Evolutionary conservation across 2,797 vertebrate genomes (phyloP), one percentile per base, ranked within the genome.

Genomic region (Sebastes diaconus): DNA sequence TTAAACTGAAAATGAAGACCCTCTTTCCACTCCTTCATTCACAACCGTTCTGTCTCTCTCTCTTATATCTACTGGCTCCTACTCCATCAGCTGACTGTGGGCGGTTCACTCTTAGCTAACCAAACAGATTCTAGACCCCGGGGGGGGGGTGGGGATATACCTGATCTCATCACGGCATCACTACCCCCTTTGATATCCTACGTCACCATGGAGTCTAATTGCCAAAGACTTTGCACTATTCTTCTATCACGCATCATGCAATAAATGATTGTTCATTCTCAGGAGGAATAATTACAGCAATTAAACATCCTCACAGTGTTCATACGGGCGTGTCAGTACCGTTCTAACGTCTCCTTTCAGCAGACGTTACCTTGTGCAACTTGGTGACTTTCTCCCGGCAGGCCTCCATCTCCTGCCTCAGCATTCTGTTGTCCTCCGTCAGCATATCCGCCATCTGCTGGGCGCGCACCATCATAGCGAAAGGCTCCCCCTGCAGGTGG

Each of bases 391-490:
- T 99, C 86, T 99, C 98, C 0, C 97, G 97, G 85, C 96, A 99
- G 29, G 94, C 95, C 79, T 99, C 98, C 91, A 98, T 96, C 89
- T 99, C 98, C 91, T 99, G 97, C 6, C 97, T 95, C 2, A 99
- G 92, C 80, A 97, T 95, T 8, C 96, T 87, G 92, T 99, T 99
- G 90, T 99, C 98, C 66, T 99, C 97, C 0, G 97, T 97, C 75
- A 99, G 93, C 89, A 97, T 95, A 83, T 99, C 97, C 75, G 98
- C 97, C 97, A 98, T 98, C 79, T 99, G 98, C 84, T 99, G 97
- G 18, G 98, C 96, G 22, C 97, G 96, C 20, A 96, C 96, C 87
- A 99, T 96, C 87, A 98, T 96, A 84, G 96, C 95, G 66, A 97
- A 97, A 9, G 97, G 96, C 84, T 99, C 98, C 1, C 97, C 96